Conservation (phyloP, 2,888 invertebrate species). For the Oscheius onirici region DNA sequence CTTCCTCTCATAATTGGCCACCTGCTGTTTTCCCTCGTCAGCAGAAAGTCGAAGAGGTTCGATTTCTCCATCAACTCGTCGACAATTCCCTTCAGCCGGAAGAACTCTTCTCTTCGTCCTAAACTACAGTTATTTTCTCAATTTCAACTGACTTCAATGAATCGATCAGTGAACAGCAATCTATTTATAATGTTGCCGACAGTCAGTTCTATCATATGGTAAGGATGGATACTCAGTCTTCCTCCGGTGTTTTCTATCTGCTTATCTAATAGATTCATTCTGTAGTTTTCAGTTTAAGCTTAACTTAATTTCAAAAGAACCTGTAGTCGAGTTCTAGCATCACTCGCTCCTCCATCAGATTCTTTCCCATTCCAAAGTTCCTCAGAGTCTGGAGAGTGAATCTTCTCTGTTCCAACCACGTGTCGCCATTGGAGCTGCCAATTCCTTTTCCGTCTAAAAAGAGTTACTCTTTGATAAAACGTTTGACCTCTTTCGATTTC, state of each 20-base stretch:
- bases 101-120: not conserved
- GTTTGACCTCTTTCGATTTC: not conserved
- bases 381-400: conserved; percentile 18
- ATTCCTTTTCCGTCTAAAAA: conserved; percentile 14
- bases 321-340: conserved; percentile 20
- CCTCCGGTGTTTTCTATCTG: not conserved
- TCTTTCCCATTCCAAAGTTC: conserved; percentile 18
- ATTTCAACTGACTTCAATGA: conserved; percentile 33
- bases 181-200: conserved; percentile 51
- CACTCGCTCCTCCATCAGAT: conserved; percentile 9
- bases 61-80: not conserved
- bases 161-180: conserved; percentile 42
- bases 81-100: not conserved
- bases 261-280: conserved; percentile 21
- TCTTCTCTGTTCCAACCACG: conserved; percentile 21
- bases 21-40: not conserved
- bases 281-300: not conserved
- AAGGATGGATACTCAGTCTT: not conserved
- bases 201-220: conserved; percentile 38
- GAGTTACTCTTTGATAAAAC: not conserved
- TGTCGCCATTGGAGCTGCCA: not conserved
- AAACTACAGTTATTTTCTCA: not conserved
- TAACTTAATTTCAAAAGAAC: not conserved
- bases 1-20: not conserved
- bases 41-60: not conserved